A percentile compares a stretch with the other conserved stretches of the same genome.
Evolutionary conservation across 2,888 invertebrate genomes (phyloP).

Genomic region (Brachylomia viminalis): DNA sequence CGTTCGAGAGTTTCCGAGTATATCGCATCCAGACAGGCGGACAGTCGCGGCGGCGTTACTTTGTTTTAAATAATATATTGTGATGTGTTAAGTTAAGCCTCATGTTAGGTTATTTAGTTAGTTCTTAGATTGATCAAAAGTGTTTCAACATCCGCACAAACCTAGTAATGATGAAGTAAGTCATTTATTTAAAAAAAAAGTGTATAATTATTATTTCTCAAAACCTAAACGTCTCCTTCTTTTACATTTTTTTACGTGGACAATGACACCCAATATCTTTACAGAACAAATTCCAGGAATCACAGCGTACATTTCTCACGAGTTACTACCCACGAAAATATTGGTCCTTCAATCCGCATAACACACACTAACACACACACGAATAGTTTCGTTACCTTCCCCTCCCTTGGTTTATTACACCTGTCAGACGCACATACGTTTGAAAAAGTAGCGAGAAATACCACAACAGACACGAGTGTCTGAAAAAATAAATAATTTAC

Average conservation of each 20-base stretch:
- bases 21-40: too few relatives aligned
- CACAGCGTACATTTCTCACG: constrained; percentile 2
- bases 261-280: not conserved
- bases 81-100: too few relatives aligned
- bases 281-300: not conserved
- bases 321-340: constrained; percentile 4
- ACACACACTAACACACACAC: not conserved
- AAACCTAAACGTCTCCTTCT: too few relatives aligned
- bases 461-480: constrained; percentile 68
- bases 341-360: constrained; percentile 1
- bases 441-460: constrained; percentile 69
- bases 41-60: too few relatives aligned
- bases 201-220: too few relatives aligned
- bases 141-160: not conserved
- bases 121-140: not conserved
- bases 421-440: constrained; percentile 73
- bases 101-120: not conserved
- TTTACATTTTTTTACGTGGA: not conserved
- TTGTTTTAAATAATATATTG: too few relatives aligned
- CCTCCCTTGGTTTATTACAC: constrained; percentile 62
- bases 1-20: too few relatives aligned
- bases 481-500: constrained; percentile 71
- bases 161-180: not conserved
- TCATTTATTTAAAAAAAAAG: not conserved
- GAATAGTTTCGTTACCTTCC: constrained; percentile 17